Percentiles rank a stretch among this genome's conserved stretches.
phyloP scores from a whole-genome alignment of 2,113 vertebrate genomes.

The Nycticorax nycticorax region DNA sequence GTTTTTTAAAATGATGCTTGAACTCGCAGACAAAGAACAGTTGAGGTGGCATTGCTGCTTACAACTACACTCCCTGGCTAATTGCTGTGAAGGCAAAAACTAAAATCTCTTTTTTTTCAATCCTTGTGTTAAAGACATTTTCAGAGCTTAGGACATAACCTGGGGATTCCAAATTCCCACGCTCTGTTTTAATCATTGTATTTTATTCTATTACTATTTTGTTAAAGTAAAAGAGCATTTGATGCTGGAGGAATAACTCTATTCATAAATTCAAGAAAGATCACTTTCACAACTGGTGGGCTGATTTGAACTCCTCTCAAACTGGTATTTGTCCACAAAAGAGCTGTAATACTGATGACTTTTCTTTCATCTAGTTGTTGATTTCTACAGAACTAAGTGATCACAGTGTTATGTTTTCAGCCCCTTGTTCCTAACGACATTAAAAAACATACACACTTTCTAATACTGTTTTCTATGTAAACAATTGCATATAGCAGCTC shows the following conservation, averaged over 20 bases:
- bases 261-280: neutral
- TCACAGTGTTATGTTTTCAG: neutral
- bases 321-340: neutral
- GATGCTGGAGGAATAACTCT: neutral
- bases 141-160: neutral
- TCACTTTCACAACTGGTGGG: neutral
- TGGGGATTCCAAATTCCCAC: neutral
- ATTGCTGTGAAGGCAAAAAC: neutral
- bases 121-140: neutral
- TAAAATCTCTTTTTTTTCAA: neutral
- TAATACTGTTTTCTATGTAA: neutral
- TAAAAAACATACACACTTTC: neutral
- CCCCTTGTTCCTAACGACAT: neutral
- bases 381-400: neutral
- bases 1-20: neutral
- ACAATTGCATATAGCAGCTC: neutral
- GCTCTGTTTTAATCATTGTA: neutral
- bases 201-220: neutral
- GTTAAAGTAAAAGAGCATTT: neutral
- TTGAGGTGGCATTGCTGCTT: neutral
- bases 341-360: neutral
- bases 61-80: neutral
- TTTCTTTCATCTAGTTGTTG: neutral
- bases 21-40: neutral
- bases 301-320: neutral